Conservation (phyloP, 1,140 invertebrate genomes). For the Tenebrio molitor region DNA sequence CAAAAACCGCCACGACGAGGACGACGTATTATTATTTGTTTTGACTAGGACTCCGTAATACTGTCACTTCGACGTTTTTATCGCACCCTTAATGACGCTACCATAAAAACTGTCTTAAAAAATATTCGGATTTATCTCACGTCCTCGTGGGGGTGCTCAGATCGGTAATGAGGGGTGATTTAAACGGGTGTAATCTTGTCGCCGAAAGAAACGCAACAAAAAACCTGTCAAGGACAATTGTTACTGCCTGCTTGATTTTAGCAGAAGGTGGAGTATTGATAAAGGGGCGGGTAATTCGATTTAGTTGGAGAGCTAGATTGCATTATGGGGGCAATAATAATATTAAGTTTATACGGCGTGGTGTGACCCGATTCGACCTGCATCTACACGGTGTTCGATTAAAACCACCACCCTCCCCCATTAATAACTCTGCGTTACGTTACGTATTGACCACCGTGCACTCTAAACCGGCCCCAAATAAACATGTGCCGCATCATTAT, state of each 20-base stretch:
- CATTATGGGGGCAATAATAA: slow-evolving; percentile 11
- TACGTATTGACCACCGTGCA: no score
- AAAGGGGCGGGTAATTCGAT: slow-evolving; percentile 16
- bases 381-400: no score
- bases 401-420: no score
- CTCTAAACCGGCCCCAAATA: no score
- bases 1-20: not conserved
- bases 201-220: not conserved
- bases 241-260: not conserved
- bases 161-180: slow-evolving; percentile 26
- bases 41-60: not conserved
- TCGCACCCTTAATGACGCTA: not conserved
- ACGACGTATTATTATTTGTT: slow-evolving; percentile 18
- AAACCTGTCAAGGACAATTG: slow-evolving; percentile 23
- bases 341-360: slow-evolving; percentile 14
- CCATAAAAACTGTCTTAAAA: slow-evolving; percentile 1
- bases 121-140: slow-evolving; percentile 4
- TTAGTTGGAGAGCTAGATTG: slow-evolving; percentile 18
- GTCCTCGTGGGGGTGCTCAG: not conserved
- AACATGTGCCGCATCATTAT: no score
- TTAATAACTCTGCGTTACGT: no score
- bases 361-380: no score
- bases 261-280: not conserved
- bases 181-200: slow-evolving; percentile 3
- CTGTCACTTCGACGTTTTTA: slow-evolving; percentile 1